These are phyloP conservation scores for Bilobella aurantiaca DNA, from an alignment of 1,140 invertebrate genomes.

Conservation along the genomic window DNA sequence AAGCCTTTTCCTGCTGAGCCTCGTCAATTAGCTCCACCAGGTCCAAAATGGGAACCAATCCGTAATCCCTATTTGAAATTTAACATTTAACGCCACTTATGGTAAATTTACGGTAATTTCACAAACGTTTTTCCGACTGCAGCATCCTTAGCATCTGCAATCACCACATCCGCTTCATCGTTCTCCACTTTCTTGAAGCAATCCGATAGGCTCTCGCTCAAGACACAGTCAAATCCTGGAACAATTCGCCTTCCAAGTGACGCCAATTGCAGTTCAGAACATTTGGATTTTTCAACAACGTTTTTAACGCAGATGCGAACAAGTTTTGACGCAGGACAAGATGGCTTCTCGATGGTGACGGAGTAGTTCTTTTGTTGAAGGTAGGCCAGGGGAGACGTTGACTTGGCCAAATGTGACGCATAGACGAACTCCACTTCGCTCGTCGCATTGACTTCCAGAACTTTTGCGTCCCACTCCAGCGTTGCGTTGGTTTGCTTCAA, in stretches of 20 bases:
- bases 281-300: conserved; percentile 53
- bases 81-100: too few species aligned
- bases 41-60: conserved; percentile 44
- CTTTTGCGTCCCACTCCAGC: conserved; percentile 14
- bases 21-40: conserved; percentile 41
- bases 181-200: conserved; percentile 58
- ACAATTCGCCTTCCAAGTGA: conserved; percentile 61
- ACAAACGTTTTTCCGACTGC: conserved; percentile 47
- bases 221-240: conserved; percentile 56
- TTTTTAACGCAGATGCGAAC: conserved; percentile 55
- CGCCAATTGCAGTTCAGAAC: conserved; percentile 46
- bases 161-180: conserved; percentile 53
- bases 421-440: conserved; percentile 10
- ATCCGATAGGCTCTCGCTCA: conserved; percentile 44
- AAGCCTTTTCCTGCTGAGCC: conserved; percentile 35
- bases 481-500: not conserved
- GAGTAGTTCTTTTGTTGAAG: conserved; percentile 53
- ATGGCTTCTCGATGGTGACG: conserved; percentile 63
- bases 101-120: too few species aligned
- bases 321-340: conserved; percentile 46
- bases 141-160: conserved; percentile 49
- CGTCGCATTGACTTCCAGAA: conserved; percentile 18
- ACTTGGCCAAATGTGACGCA: conserved; percentile 6
- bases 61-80: conserved; percentile 39
- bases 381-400: conserved; percentile 23